A percentile compares a stretch with the other conserved stretches of the same genome.
phyloP scores from a whole-genome alignment of 2,113 vertebrate species.

The Sander vitreus region DNA sequence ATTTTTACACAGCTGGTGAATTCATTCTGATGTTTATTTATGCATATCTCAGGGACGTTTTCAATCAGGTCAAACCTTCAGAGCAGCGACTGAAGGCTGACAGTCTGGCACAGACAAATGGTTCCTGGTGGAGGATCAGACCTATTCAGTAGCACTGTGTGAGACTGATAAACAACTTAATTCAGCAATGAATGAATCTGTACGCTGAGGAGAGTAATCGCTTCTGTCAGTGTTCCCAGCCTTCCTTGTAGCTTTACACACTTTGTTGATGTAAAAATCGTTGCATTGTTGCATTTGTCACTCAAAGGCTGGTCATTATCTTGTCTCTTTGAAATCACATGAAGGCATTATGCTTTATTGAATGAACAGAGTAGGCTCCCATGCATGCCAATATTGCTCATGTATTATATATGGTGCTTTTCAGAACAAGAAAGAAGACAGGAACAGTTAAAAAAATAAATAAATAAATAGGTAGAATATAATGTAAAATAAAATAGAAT shows the following conservation, averaged over 20 bases:
- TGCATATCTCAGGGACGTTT: conserved; percentile 10
- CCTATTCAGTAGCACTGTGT: conserved; percentile 12
- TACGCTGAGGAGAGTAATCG: conserved; percentile 16
- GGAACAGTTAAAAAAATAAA: neutral
- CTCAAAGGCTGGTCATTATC: neutral
- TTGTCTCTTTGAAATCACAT: neutral
- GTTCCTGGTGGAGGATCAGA: conserved; percentile 20
- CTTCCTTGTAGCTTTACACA: neutral
- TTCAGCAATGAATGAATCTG: conserved; percentile 9
- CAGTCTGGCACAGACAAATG: conserved; percentile 1
- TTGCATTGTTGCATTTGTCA: conserved; percentile 20
- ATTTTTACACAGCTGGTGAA: neutral
- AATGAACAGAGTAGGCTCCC: neutral
- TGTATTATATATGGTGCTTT: neutral
- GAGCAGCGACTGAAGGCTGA: neutral
- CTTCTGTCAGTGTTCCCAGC: conserved; percentile 12
- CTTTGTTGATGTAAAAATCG: neutral
- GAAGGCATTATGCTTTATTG: neutral
- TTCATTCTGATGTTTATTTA: conserved; percentile 8
- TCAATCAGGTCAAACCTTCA: neutral
- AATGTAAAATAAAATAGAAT: neutral
- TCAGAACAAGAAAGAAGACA: neutral
- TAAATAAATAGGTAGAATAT: neutral
- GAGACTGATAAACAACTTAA: conserved; percentile 42
- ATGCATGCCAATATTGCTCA: neutral